Conservation (phyloP, 1,140 invertebrate species). For the Belonocnema kinseyi region DNA sequence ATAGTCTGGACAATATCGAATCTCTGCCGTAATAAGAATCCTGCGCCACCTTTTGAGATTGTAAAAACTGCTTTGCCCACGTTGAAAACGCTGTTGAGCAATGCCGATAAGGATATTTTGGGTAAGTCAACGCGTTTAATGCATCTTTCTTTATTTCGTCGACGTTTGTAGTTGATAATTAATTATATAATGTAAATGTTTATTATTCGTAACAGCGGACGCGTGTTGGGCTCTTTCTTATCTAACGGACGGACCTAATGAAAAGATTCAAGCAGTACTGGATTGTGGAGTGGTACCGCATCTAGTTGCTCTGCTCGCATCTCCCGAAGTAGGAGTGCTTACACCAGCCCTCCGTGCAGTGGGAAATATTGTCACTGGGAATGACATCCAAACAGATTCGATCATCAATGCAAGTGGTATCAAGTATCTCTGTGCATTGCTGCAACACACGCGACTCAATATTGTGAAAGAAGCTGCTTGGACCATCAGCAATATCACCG, state of each 20-base stretch:
- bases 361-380: slow-evolving; percentile 93
- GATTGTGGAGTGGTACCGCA: slow-evolving; percentile 83
- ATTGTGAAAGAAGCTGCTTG: slow-evolving; percentile 91
- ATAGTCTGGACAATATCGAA: slow-evolving; percentile 96
- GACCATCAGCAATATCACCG: slow-evolving; percentile 89
- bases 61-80: slow-evolving; percentile 89
- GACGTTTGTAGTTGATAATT: neutral
- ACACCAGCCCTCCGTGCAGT: slow-evolving; percentile 93
- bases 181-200: neutral
- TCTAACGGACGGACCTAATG: slow-evolving; percentile 94
- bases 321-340: slow-evolving; percentile 84
- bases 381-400: slow-evolving; percentile 90
- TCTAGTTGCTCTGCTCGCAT: slow-evolving; percentile 85
- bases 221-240: slow-evolving; percentile 98
- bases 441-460: slow-evolving; percentile 82
- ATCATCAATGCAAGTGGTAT: slow-evolving; percentile 90
- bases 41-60: slow-evolving; percentile 85
- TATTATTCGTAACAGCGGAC: slow-evolving; percentile 80
- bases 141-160: neutral
- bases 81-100: slow-evolving; percentile 85
- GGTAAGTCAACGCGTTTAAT: slow-evolving; percentile 68
- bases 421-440: slow-evolving; percentile 81
- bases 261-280: slow-evolving; percentile 92
- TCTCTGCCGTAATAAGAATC: slow-evolving; percentile 94
- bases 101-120: slow-evolving; percentile 85